phyloP scores from a whole-genome alignment of 2,888 invertebrate species.

The Campoplex capitator region DNA sequence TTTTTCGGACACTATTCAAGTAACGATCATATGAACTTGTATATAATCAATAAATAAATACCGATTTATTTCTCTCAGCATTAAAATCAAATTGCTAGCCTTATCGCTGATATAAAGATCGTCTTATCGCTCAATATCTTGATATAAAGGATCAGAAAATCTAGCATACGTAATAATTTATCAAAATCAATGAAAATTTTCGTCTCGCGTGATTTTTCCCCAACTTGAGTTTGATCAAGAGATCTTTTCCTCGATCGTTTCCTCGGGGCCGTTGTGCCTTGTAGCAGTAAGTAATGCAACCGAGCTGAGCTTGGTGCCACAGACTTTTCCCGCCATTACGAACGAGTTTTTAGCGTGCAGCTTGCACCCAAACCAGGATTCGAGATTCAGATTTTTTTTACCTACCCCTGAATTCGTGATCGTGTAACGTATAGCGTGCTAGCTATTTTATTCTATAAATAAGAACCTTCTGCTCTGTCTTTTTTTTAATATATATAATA shows the following conservation, averaged over 20 bases:
- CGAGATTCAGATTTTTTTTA: conserved; percentile 48
- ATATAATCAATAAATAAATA: background rate
- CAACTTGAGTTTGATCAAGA: conserved; percentile 12
- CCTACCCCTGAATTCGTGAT: conserved; percentile 47
- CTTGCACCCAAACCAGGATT: conserved; percentile 38
- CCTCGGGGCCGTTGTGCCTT: conserved; percentile 49
- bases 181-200: conserved; percentile 12
- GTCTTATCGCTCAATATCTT: background rate
- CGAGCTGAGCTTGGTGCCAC: background rate
- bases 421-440: conserved; percentile 44
- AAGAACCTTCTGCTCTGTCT: conserved; percentile 3
- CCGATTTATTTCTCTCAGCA: background rate
- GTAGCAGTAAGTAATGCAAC: background rate
- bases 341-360: conserved; percentile 72
- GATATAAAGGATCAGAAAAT: background rate
- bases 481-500: background rate
- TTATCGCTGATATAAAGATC: background rate
- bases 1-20: background rate
- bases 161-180: conserved; percentile 3
- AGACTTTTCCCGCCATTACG: conserved; percentile 48
- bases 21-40: background rate
- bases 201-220: conserved; percentile 43
- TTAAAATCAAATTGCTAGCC: background rate
- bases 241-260: conserved; percentile 44
- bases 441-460: conserved; percentile 51